These are phyloP conservation scores for Gallinago solitaria DNA, from an alignment of 2,797 vertebrate genomes.

Conservation along the genomic window DNA sequence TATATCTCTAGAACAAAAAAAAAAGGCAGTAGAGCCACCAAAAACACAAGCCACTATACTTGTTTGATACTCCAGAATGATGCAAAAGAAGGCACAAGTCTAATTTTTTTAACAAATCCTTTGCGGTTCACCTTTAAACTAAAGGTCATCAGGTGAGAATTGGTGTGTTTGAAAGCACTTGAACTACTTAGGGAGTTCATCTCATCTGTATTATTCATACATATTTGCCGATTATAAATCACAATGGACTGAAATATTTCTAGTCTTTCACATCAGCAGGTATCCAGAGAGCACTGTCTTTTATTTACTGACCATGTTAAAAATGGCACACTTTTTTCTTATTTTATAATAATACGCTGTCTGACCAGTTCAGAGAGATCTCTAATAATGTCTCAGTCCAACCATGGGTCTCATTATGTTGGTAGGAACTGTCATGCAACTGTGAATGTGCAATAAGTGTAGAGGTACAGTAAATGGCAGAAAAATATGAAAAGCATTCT, in stretches of 20 bases:
- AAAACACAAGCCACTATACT: background rate
- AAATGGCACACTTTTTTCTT: conserved; percentile 60
- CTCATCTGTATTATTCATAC: conserved; percentile 53
- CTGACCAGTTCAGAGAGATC: conserved; percentile 72
- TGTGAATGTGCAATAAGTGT: conserved; percentile 75
- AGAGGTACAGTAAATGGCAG: conserved; percentile 69
- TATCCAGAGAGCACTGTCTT: conserved; percentile 57
- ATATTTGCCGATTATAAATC: conserved; percentile 64
- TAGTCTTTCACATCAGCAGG: conserved; percentile 64
- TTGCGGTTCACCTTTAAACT: conserved; percentile 70
- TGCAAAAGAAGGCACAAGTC: conserved; percentile 8
- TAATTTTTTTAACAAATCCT: conserved; percentile 58
- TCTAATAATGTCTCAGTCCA: conserved; percentile 74
- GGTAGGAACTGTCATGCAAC: conserved; percentile 75
- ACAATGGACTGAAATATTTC: conserved; percentile 60
- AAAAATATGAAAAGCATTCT: conserved; percentile 73
- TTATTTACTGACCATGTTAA: conserved; percentile 75
- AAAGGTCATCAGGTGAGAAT: conserved; percentile 53
- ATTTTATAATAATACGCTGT: conserved; percentile 71
- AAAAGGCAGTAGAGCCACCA: background rate
- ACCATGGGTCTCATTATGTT: conserved; percentile 70
- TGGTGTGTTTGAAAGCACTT: conserved; percentile 26
- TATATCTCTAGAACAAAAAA: background rate
- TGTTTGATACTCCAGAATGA: conserved; percentile 10
- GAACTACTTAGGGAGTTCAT: conserved; percentile 45